phyloP scores from a whole-genome alignment of 1,140 invertebrate genomes.

The Achroia grisella region DNA sequence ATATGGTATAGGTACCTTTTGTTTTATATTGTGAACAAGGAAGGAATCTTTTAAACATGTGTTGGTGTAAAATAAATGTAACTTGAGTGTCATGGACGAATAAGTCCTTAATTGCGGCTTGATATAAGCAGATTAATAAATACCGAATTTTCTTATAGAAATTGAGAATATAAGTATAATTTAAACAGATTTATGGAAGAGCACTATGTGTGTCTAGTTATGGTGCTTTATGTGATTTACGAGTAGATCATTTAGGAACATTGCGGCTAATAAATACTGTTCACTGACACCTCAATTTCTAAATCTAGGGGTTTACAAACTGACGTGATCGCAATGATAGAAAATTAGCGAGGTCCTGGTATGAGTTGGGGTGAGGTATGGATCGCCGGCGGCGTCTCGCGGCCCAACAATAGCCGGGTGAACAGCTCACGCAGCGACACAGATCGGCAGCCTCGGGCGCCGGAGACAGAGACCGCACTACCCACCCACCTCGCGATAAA shows the following conservation, averaged over 20 bases:
- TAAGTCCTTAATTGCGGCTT: no score
- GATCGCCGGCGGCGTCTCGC: conserved; percentile 38
- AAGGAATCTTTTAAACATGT: no score
- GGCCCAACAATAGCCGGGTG: conserved; percentile 36
- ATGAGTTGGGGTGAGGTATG: conserved; percentile 59
- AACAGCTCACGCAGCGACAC: conserved; percentile 31
- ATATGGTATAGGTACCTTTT: no score
- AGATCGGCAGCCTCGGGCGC: conserved; percentile 28
- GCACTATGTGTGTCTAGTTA: no score
- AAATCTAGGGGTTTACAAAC: conserved; percentile 62
- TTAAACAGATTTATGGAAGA: no score
- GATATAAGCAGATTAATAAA: no score
- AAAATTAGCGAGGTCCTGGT: conserved; percentile 68
- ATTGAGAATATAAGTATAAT: no score
- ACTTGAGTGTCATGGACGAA: no score
- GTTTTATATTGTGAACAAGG: no score
- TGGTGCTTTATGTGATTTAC: no score
- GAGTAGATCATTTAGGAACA: conserved; percentile 24
- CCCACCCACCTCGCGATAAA: conserved; percentile 12
- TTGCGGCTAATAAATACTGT: conserved; percentile 53
- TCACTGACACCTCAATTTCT: conserved; percentile 66
- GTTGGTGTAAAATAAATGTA: no score
- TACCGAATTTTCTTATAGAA: no score
- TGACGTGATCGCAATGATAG: conserved; percentile 62
- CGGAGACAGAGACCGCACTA: conserved; percentile 18